Evolutionary conservation across 92 coral and sea anemone genomes (phyloP), one percentile per base, ranked within the genome.

Genomic region (Palythoa grandiflora): DNA sequence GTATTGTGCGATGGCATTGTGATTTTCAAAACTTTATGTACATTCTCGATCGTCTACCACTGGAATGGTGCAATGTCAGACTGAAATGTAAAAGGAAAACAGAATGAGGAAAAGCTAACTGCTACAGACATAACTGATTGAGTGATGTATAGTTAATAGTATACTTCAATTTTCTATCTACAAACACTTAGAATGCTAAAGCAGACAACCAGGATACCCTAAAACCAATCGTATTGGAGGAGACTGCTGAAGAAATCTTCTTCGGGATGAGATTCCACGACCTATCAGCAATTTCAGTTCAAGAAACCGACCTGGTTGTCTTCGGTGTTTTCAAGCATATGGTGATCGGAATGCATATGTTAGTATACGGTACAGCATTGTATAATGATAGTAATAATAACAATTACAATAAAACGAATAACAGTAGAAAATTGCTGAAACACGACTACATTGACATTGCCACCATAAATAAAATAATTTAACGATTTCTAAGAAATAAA

Each of bases 341-440:
- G 71, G 89, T 86, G 21, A 74, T 86, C 78, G 89, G 89, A 0
- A 86, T 20, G 38, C 73, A 80, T 80, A 86, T 79, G 89, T 86
- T 53, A 53, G 59, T 53, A 53, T 53, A 6, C 10, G 0, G 5
- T 51, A 51, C 10, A 51, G 10, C 55, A 51, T 73, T 14, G 38
- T 28, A 15, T 38, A 39, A 9, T 6, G 54, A 81, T 37, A 61
- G 59, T 21, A 5, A 59, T 15, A 0, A 16, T 44, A 61, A 38
- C 54, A 13, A 54, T 13, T 14, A 14, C 6, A 36, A 35, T 16
- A 3, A 38, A 14, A 2, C 44, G n/a, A 28, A 9, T 77, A 57
- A 39, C 6, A 57, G 53, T 5, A 51, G 5, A 5, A 51, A 51
- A 5, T 5, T 51, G 55, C 10, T 51, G 10, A n/a, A 51, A 51